Base-by-base conservation (phyloP, 2,113 vertebrate species). In the Gadus macrocephalus region DNA sequence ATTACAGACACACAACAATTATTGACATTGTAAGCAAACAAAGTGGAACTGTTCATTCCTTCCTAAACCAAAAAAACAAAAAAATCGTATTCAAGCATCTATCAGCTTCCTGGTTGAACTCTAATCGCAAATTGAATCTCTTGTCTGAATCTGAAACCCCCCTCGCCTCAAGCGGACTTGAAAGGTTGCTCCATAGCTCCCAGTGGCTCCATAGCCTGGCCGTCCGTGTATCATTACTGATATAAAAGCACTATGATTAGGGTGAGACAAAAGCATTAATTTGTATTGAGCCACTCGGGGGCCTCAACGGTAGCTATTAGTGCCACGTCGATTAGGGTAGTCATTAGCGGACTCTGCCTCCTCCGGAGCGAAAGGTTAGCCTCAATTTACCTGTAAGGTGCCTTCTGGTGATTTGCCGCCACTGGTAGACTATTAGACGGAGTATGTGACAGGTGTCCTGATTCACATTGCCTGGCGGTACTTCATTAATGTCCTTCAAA, bases 361-460 rank as follows among this genome's bases (percentile, higher is more conserved):
- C 68, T 78, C 66, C 58, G 20, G 56, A 71, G 56, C 55, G 19
- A 53, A 67, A 72, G 64, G 64, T 22, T 64, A 20, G 53, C 42
- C 49, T 71, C 71, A 63, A 4, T 80, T 72, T 72, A 28, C 60
- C 25, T 55, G 60, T 78, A 69, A 74, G 17, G 42, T 79, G 69
- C 66, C 66, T 68, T 53, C 71, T 70, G 64, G 63, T 75, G 63
- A 86, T 72, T 74, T 78, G 67, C 69, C 77, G 62, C 49, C 73
- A 70, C 71, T 77, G 81, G 76, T 55, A 59, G 77, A 53, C 62
- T 68, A 71, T 86, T 65, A 74, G 65, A 66, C 68, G 22, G 63
- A 61, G 64, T 67, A 61, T 83, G 71, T 78, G 73, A 82, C 76
- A 78, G 78, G 74, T 82, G 62, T 80, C 78, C 62, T 81, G 76